Percentiles rank a stretch among this genome's conserved stretches.
Conservation (phyloP, 2,888 invertebrate genomes). For the Calliscelio sp. region DNA sequence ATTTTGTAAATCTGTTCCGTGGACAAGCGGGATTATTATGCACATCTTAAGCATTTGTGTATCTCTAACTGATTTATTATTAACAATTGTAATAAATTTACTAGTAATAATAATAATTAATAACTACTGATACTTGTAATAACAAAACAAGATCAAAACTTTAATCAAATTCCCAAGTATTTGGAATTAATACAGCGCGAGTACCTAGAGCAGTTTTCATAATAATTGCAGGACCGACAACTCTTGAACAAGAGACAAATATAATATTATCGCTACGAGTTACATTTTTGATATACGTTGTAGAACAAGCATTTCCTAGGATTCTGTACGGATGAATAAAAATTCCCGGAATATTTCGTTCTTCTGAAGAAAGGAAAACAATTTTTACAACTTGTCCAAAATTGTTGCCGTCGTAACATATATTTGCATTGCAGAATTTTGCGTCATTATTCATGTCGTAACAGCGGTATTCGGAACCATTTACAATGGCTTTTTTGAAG, state of each 20-base stretch:
- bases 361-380: constrained; percentile 3
- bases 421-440: constrained; percentile 22
- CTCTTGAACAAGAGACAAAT: not conserved
- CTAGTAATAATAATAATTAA: too few species aligned
- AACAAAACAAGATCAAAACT: too few species aligned
- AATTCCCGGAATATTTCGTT: constrained; percentile 3
- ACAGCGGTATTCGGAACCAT: constrained; percentile 20
- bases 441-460: constrained; percentile 6
- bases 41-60: too few species aligned
- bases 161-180: constrained; percentile 28
- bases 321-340: not conserved
- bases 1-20: too few species aligned
- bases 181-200: constrained; percentile 17
- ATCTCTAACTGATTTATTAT: too few species aligned
- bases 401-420: constrained; percentile 20
- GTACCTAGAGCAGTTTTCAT: constrained; percentile 1
- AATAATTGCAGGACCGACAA: constrained; percentile 4
- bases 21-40: too few species aligned
- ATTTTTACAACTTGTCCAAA: constrained; percentile 20
- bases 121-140: too few species aligned
- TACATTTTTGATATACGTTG: constrained; percentile 12
- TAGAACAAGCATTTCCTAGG: not conserved
- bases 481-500: constrained; percentile 12
- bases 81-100: too few species aligned
- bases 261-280: too few species aligned